Base-by-base conservation (phyloP, 2,113 vertebrate genomes). In the Neotoma lepida region DNA sequence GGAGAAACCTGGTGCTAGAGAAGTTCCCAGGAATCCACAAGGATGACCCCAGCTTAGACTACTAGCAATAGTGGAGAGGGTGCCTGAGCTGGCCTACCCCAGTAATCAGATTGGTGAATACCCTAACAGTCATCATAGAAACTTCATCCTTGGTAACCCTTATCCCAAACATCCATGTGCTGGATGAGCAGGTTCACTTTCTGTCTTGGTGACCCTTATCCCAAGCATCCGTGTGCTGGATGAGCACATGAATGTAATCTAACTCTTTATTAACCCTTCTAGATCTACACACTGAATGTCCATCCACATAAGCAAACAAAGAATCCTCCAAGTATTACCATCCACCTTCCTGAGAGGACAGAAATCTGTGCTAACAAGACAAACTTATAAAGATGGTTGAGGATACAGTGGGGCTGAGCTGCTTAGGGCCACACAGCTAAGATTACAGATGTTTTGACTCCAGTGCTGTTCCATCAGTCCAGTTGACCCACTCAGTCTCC, bases 251-350 rank as follows among this genome's bases (percentile, higher is more conserved):
- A 35, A 94, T 64, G 20, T 68, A 89, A 93, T 81, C 78, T 76
- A 94, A 71, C 58, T 81, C 49, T 22, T 46, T 66, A 51, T 24
- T 28, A 76, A 54, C 39, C 51, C 54, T 96, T 93, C 51, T 49
- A 74, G 39, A 74, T 73, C 68, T 54, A 54, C 56, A 71, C 26
- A 44, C 39, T 14, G 18, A 85, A 6, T 15, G 81, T 5, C 54
- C 74, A 95, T 94, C 68, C 41, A 39, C 51, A 92, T 12, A 78
- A 95, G 26, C 84, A 97, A 95, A 90, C 56, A 93, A 88, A 82
- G 90, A n/a, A 33, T 51, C 33, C 76, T 84, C 56, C 39, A 49
- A 51, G 1, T 64, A 77, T 14, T 71, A 10, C 49, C 44, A 89
- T 13, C 33, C 2, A 61, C 28, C 33, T 51, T 70, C 35, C 86